These are phyloP conservation scores for Eupithecia subumbrata DNA, from an alignment of 2,888 invertebrate species.

Conservation along the genomic window DNA sequence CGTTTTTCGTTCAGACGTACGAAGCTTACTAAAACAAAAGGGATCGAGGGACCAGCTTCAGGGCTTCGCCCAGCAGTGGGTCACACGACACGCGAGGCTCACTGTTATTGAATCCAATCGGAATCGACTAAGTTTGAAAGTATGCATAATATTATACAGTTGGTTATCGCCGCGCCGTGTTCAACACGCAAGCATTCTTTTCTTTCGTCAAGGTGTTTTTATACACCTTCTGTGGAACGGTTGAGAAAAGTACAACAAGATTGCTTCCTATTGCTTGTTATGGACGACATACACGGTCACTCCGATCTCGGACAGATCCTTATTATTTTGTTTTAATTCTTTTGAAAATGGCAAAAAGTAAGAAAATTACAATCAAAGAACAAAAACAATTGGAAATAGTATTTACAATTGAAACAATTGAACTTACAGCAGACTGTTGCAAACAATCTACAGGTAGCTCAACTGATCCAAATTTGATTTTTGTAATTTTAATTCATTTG, in stretches of 20 bases:
- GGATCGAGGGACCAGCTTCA: too few species aligned
- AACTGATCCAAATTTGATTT: too few species aligned
- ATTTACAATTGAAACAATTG: too few species aligned
- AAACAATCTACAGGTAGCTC: too few species aligned
- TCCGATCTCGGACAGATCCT: neutral
- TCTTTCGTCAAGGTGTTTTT: slow-evolving; percentile 5
- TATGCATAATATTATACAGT: neutral
- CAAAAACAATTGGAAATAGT: too few species aligned
- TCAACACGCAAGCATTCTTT: slow-evolving; percentile 8
- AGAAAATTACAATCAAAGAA: too few species aligned
- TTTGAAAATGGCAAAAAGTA: neutral
- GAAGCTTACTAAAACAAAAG: too few species aligned
- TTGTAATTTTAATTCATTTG: too few species aligned
- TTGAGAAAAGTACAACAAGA: neutral
- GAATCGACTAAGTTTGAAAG: neutral
- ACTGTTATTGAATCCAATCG: neutral
- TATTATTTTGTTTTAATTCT: neutral
- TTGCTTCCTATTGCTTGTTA: neutral
- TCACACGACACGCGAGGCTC: neutral
- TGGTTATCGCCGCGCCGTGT: neutral
- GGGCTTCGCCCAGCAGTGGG: neutral
- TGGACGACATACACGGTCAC: neutral
- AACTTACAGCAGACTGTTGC: too few species aligned
- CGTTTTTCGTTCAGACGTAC: neutral
- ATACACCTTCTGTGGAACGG: neutral